These are phyloP conservation scores for Pipistrellus pygmaeus DNA, from an alignment of 2,797 vertebrate genomes.

Conservation along the genomic window DNA sequence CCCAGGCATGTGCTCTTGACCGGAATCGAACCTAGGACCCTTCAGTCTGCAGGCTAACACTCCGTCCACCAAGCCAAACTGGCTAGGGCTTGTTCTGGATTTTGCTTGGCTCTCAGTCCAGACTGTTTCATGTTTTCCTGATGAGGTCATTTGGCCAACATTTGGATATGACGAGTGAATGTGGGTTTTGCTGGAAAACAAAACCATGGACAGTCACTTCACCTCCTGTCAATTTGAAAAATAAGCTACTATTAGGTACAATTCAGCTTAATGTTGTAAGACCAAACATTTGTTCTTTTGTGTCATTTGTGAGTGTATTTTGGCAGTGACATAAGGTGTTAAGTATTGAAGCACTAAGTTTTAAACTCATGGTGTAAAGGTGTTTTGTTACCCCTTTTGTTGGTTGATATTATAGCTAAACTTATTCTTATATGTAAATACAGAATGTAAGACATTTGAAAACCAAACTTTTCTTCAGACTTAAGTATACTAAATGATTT, in stretches of 20 bases:
- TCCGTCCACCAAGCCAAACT: too few relatives aligned
- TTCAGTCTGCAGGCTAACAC: too few relatives aligned
- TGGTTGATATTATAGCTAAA: constrained; percentile 33
- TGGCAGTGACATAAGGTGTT: constrained; percentile 56
- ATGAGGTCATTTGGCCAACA: not conserved
- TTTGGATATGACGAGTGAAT: constrained; percentile 1
- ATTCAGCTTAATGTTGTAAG: constrained; percentile 22
- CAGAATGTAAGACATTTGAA: not conserved
- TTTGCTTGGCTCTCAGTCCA: not conserved
- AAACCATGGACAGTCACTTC: not conserved
- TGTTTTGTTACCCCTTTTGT: not conserved
- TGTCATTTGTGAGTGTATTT: constrained; percentile 52
- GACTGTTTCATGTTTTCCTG: not conserved
- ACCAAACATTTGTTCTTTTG: constrained; percentile 57
- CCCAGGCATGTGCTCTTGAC: too few relatives aligned
- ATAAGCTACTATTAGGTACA: not conserved
- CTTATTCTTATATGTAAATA: not conserved
- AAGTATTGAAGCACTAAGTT: constrained; percentile 57
- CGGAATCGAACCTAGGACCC: too few relatives aligned
- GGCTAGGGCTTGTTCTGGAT: not conserved
- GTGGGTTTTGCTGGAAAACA: constrained; percentile 67
- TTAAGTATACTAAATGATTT: not conserved
- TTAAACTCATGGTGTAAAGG: constrained; percentile 26
- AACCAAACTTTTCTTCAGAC: constrained; percentile 3
- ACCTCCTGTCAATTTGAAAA: constrained; percentile 53